Evolutionary conservation across 2,888 invertebrate species (phyloP), one percentile per base, ranked within the genome.

Genomic region (Lithophane ornitopus): DNA sequence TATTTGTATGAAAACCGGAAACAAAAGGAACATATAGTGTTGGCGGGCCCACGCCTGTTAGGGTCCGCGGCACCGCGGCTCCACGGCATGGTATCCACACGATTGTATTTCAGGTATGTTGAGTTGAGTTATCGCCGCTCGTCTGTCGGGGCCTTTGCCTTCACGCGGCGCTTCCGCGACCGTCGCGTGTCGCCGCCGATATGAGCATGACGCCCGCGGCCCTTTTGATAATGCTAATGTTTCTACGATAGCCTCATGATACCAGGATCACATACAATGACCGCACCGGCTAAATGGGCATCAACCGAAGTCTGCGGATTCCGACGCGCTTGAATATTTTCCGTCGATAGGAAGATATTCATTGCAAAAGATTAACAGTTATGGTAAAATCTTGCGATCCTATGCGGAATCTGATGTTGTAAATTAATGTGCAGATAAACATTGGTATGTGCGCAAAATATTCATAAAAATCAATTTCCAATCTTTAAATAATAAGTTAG

Each of bases 201-300:
- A 95, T 92, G 92, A 94, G 91, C 94, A 93, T 93, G 94, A 94
- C 94, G 93, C 94, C 93, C 90, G 95, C 95, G 95, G 95, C 90
- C 93, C 94, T 95, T 94, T 95, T 95, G 95, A 95, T 96, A 95
- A 95, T 95, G 95, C 94, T 95, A 96, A 96, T 95, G 95, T 95
- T 92, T 85, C 90, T 89, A 89, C 92, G 95, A 95, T 95, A 94
- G 92, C 88, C 88, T 89, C 90, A 90, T 89, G 95, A 95, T 95
- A 95, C 92, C 88, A 91, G 88, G 92, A 91, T 92, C 93, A 94
- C 93, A 94, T 92, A 94, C 94, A 95, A 94, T 94, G 92, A 93
- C 90, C 91, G 93, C 90, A 88, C 87, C 88, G 89, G 90, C 93
- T 93, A 94, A 95, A 94, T 92, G 92, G 94, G 92, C 92, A 93